phyloP scores from a whole-genome alignment of 2,797 vertebrate species.

The Xerus rutilus region DNA sequence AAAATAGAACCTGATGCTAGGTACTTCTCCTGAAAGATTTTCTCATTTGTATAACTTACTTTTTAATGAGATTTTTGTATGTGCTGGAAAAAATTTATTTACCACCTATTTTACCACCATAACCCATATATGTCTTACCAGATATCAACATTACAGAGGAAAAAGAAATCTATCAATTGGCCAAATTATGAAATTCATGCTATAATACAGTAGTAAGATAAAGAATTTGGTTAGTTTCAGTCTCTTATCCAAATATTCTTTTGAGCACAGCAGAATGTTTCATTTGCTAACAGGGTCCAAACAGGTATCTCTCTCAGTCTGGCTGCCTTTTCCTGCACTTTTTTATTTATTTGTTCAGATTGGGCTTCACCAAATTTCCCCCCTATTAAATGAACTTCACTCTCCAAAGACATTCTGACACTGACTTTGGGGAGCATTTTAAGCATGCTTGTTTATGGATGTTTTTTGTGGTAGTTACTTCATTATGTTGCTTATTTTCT shows the following conservation, averaged over 20 bases:
- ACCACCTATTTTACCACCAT: conserved; percentile 13
- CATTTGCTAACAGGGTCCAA: background rate
- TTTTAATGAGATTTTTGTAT: background rate
- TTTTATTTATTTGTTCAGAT: background rate
- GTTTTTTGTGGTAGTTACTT: background rate
- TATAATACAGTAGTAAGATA: background rate
- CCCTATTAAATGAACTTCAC: background rate
- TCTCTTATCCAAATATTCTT: conserved; percentile 17
- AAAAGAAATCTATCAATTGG: background rate
- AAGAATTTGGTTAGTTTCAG: conserved; percentile 17
- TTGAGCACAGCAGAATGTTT: background rate
- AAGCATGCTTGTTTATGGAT: conserved; percentile 13
- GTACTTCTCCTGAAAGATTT: background rate
- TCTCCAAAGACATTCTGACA: background rate
- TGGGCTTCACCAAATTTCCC: background rate
- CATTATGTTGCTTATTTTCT: background rate
- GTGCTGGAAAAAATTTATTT: conserved; percentile 4
- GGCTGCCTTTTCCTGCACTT: background rate
- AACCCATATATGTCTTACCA: background rate
- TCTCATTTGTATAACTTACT: background rate
- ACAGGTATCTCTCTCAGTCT: background rate
- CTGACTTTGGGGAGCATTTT: background rate
- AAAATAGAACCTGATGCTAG: background rate
- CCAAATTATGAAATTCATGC: conserved; percentile 19
- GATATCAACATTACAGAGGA: conserved; percentile 11